phyloP scores from a whole-genome alignment of 2,888 invertebrate species.

The Diploptera punctata region DNA sequence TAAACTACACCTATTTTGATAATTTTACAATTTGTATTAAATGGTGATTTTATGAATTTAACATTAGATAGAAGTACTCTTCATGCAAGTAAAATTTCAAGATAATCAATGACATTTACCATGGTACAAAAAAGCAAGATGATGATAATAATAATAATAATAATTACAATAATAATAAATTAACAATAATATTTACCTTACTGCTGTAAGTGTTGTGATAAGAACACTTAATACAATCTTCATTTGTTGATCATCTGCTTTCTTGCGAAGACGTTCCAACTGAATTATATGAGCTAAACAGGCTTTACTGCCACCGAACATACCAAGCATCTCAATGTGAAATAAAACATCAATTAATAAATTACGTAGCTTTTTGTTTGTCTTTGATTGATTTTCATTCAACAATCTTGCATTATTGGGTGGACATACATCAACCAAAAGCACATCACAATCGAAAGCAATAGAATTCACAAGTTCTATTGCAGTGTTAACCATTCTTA shows the following conservation, averaged over 20 bases:
- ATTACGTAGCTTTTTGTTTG: conserved; percentile 53
- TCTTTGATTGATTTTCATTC: neutral
- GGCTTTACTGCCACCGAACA: conserved; percentile 65
- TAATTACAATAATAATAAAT: no score
- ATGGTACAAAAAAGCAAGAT: no score
- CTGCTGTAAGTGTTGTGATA: neutral
- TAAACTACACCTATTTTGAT: no score
- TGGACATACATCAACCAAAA: neutral
- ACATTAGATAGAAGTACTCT: no score
- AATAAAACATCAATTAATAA: conserved; percentile 58
- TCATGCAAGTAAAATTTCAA: no score
- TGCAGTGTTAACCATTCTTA: neutral
- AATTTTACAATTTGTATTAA: no score
- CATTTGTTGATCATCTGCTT: conserved; percentile 53
- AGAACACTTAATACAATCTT: neutral
- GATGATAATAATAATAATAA: no score
- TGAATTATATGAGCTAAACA: conserved; percentile 66
- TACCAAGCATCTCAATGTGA: conserved; percentile 61
- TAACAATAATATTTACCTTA: conserved; percentile 13
- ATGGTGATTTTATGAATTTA: no score
- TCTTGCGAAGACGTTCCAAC: conserved; percentile 66
- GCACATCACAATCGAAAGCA: neutral
- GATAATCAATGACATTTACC: no score
- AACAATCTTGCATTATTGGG: neutral
- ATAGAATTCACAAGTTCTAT: neutral